Base-by-base conservation (phyloP, 2,113 vertebrate species). In the Chunga burmeisteri region DNA sequence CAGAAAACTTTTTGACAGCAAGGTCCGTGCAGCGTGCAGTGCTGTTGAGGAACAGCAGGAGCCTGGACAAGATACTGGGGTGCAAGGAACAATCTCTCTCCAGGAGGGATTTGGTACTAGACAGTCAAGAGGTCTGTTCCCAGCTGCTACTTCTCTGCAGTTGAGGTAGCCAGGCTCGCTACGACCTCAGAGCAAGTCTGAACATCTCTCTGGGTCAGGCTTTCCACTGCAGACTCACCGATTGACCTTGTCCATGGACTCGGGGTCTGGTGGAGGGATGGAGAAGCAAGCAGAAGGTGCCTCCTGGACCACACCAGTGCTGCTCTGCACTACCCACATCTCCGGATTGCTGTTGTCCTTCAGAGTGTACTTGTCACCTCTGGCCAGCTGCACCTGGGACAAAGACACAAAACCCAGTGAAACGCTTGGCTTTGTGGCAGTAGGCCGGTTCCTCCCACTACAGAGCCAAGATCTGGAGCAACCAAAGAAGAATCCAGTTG, bases 251-350 rank as follows among this genome's bases (percentile, higher is more conserved):
- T 98, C 97, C 61, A 98, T 97, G 26, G 99, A 98, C 2, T 99
- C 99, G 0, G 97, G 92, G 95, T 99, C 99, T 29, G 99, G 99
- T 4, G 99, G 98, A 53, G 99, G 99, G 91, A 99, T 98, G 84
- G 96, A 96, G 97, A 99, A 99, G 70, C 99, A 99, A 87, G 98
- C 98, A 49, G 98, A 99, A 8, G 99, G 99, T 72, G 98, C 98
- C 5, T 92, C 96, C 94, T 98, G 98, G 72, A 98, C 97, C 59
- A 96, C 86, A 3, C 98, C 98, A 6, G 97, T 42, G 6, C 90
- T 95, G 52, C 97, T 97, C 83, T 98, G 96, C 32, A 99, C 95
- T 2, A 98, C 96, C 99, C 99, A 99, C 85, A 98, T 99, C 72
- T 98, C 97, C 0, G 63, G 96, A 92, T 99, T 98, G 29, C 96